These are phyloP conservation scores for Congeria kusceri DNA, from an alignment of 2,888 invertebrate species.

Conservation along the genomic window DNA sequence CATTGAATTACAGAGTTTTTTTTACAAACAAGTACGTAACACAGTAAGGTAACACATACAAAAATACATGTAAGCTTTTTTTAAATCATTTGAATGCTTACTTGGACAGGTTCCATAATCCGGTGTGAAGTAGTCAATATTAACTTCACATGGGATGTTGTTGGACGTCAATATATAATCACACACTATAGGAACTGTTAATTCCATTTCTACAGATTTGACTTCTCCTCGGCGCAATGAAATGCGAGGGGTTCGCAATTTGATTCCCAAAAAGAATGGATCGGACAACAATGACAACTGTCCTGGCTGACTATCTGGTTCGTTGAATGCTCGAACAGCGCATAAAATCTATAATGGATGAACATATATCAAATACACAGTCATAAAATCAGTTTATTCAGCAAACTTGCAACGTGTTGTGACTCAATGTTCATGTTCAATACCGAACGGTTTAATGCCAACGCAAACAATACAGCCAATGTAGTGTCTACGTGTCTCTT, in stretches of 20 bases:
- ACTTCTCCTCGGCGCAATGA: neutral
- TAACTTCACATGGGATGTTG: neutral
- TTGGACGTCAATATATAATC: neutral
- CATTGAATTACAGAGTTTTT: too few species aligned
- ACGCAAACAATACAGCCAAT: too few species aligned
- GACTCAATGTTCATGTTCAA: too few species aligned
- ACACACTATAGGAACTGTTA: constrained; percentile 1
- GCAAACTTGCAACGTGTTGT: too few species aligned
- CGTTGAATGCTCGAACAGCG: constrained; percentile 7
- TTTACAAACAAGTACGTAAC: too few species aligned
- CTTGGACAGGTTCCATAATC: constrained; percentile 8
- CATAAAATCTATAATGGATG: neutral
- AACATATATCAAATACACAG: too few species aligned
- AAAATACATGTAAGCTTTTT: too few species aligned
- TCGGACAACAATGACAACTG: neutral
- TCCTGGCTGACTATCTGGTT: constrained; percentile 1
- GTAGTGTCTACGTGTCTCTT: too few species aligned
- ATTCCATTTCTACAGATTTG: neutral
- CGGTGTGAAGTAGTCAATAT: neutral
- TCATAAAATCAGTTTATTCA: too few species aligned
- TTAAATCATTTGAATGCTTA: too few species aligned
- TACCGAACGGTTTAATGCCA: too few species aligned
- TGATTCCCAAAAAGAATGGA: neutral
- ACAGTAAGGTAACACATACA: too few species aligned
- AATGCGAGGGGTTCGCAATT: neutral